Percentiles rank a stretch among this genome's conserved stretches.
Conservation (phyloP, 2,888 invertebrate species). For the Scaptomyza reducta region DNA sequence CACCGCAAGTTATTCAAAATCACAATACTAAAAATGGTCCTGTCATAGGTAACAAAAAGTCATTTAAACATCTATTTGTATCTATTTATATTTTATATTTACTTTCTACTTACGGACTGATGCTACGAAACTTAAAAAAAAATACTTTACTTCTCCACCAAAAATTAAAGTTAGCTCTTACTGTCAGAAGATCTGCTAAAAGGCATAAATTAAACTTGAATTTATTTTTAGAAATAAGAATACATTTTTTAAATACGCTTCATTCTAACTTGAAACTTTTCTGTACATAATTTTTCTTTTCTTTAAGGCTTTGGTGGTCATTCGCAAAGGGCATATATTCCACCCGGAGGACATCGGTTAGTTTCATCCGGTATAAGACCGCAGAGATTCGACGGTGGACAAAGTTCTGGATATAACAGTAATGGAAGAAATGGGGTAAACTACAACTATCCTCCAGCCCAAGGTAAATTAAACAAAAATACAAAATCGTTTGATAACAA, state of each 20-base stretch:
- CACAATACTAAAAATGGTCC: conserved; percentile 89
- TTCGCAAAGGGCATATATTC: conserved; percentile 87
- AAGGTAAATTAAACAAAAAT: conserved; percentile 30
- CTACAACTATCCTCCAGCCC: conserved; percentile 35
- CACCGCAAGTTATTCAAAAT: conserved; percentile 91
- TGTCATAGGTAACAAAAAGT: conserved; percentile 87
- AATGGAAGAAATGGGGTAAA: conserved; percentile 65
- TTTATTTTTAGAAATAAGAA: background rate
- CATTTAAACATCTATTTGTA: background rate
- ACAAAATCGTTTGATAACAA: background rate
- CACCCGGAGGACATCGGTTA: conserved; percentile 90
- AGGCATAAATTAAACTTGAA: background rate
- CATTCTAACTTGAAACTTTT: background rate
- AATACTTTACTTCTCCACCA: background rate
- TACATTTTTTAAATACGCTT: background rate
- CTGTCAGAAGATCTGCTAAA: background rate
- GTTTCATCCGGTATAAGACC: conserved; percentile 81
- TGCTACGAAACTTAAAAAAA: background rate
- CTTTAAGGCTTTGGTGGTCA: conserved; percentile 87
- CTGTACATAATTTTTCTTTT: background rate
- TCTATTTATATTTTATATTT: background rate
- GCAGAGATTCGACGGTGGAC: conserved; percentile 36
- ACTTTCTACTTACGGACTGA: background rate
- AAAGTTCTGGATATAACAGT: conserved; percentile 83
- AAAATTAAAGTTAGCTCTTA: background rate